phyloP scores from a whole-genome alignment of 2,797 vertebrate species.

The Pempheris klunzingeri region DNA sequence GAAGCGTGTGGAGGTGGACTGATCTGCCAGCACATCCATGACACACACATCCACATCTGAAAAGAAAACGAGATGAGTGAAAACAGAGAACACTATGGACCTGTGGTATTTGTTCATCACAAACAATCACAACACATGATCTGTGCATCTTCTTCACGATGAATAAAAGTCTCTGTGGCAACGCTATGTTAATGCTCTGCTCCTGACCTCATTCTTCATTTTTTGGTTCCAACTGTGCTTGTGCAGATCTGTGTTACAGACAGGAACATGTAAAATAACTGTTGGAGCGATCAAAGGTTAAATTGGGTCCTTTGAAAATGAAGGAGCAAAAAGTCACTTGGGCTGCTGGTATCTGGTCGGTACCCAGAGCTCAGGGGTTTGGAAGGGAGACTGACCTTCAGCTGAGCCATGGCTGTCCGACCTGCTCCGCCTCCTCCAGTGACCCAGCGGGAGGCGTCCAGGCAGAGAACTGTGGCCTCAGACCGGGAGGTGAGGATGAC shows the following conservation, averaged over 20 bases:
- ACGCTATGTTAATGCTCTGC: background rate
- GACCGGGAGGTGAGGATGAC: too few species aligned
- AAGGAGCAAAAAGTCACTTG: too few species aligned
- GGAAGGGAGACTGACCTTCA: too few species aligned
- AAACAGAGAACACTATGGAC: background rate
- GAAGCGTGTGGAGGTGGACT: conserved; percentile 30
- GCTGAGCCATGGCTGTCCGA: too few species aligned
- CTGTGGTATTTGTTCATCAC: background rate
- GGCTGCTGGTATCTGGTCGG: too few species aligned
- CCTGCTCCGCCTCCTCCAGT: too few species aligned
- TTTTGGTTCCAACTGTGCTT: background rate
- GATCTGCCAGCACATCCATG: background rate
- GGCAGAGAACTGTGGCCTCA: too few species aligned
- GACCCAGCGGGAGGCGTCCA: too few species aligned
- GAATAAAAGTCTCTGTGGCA: background rate
- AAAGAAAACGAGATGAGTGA: background rate
- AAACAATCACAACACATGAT: background rate
- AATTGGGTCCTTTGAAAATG: too few species aligned
- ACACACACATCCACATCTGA: background rate
- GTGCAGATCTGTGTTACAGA: background rate
- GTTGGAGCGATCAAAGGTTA: background rate
- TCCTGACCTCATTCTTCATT: background rate
- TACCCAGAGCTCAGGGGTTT: too few species aligned
- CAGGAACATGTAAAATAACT: too few species aligned
- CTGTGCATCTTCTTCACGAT: background rate